Evolutionary conservation across 2,888 invertebrate species (phyloP).

Genomic region (Calliphora vomitoria): DNA sequence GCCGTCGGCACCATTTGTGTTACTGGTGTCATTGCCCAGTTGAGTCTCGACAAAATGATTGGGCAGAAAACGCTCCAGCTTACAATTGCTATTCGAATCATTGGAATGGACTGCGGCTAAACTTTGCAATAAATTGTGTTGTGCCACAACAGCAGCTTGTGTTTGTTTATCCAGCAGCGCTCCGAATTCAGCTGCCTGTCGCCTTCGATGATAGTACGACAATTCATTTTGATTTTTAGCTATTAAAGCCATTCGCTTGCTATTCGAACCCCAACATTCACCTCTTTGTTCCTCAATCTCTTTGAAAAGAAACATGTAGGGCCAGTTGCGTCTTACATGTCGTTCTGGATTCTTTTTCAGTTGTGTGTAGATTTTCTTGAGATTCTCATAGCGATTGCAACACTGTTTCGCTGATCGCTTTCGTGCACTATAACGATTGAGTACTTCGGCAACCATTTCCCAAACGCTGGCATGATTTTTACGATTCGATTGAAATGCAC

Average conservation of each 20-base stretch:
- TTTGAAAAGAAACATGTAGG: slow-evolving; percentile 84
- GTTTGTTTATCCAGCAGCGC: slow-evolving; percentile 81
- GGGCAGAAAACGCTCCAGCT: slow-evolving; percentile 82
- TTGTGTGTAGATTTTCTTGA: slow-evolving; percentile 84
- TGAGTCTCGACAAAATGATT: slow-evolving; percentile 84
- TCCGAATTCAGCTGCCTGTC: slow-evolving; percentile 82
- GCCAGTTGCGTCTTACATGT: slow-evolving; percentile 84
- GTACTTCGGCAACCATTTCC: slow-evolving; percentile 84
- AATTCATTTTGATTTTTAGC: slow-evolving; percentile 83
- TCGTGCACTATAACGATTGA: slow-evolving; percentile 83
- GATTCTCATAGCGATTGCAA: slow-evolving; percentile 84
- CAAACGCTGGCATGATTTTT: slow-evolving; percentile 84
- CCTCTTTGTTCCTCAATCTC: slow-evolving; percentile 84
- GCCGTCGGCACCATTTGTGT: slow-evolving; percentile 51
- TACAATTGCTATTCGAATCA: slow-evolving; percentile 80
- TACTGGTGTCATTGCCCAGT: slow-evolving; percentile 78
- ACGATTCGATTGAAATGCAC: slow-evolving; percentile 84
- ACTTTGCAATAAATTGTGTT: slow-evolving; percentile 78
- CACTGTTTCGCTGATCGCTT: slow-evolving; percentile 84
- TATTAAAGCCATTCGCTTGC: slow-evolving; percentile 82
- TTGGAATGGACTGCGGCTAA: slow-evolving; percentile 79
- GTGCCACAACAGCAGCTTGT: slow-evolving; percentile 75
- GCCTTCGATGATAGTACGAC: slow-evolving; percentile 83
- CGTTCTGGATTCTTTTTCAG: slow-evolving; percentile 84
- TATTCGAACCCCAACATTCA: slow-evolving; percentile 84